Percentiles rank a stretch among this genome's conserved stretches.
These are phyloP conservation scores for Actinia equina DNA, from an alignment of 64 coral and sea anemone genomes.

Conservation along the genomic window DNA sequence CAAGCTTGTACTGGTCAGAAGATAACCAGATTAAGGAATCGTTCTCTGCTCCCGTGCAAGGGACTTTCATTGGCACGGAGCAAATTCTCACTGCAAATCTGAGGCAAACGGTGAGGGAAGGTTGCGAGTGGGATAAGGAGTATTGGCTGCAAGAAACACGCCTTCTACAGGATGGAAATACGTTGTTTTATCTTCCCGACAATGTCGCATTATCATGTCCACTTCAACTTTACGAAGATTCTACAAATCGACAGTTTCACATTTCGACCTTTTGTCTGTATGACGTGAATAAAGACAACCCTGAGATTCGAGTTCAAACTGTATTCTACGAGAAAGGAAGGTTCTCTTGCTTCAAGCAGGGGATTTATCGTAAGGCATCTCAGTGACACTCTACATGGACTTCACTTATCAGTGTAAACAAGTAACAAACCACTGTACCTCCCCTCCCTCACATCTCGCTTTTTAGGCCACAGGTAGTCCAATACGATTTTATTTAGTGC, in stretches of 20 bases:
- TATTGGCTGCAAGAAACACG: neutral
- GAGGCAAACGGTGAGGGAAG: too few relatives aligned
- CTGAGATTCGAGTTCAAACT: slow-evolving; percentile 11
- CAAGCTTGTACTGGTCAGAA: slow-evolving; percentile 15
- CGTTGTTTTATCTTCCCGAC: neutral
- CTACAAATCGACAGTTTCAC: neutral
- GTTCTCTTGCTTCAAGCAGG: slow-evolving; percentile 19
- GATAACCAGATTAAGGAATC: neutral
- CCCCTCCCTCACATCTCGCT: neutral
- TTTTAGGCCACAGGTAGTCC: too few relatives aligned
- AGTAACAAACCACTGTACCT: neutral
- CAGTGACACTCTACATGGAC: neutral
- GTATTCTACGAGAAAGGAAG: slow-evolving; percentile 2
- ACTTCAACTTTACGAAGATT: slow-evolving; percentile 1
- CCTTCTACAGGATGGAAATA: neutral
- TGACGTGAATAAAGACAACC: neutral
- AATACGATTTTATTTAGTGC: too few relatives aligned
- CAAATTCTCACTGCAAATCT: neutral
- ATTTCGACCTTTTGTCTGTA: neutral
- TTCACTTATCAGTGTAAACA: neutral
- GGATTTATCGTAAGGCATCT: neutral
- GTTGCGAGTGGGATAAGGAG: neutral
- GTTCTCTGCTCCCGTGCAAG: neutral
- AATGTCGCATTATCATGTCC: slow-evolving; percentile 7
- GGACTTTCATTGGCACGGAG: neutral